phyloP scores from a whole-genome alignment of 2,113 vertebrate genomes.

The Verasper variegatus region DNA sequence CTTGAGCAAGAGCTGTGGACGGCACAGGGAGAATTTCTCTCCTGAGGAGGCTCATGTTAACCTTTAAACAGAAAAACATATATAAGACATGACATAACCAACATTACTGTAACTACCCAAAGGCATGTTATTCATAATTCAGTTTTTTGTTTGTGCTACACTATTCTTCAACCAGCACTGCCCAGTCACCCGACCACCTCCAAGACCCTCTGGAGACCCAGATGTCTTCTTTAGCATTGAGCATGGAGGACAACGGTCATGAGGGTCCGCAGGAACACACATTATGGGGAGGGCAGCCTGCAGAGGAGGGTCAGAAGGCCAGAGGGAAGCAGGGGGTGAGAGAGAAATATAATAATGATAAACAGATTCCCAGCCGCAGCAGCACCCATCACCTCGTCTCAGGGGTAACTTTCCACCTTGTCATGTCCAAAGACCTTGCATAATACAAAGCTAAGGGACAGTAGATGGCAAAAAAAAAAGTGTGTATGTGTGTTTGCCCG shows the following conservation, averaged over 20 bases:
- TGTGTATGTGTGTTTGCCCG: conserved; percentile 35
- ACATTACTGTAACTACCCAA: neutral
- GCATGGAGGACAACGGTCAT: conserved; percentile 59
- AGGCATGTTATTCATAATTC: conserved; percentile 22
- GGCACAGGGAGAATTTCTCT: neutral
- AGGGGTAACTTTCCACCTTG: conserved; percentile 73
- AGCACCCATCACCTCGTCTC: conserved; percentile 54
- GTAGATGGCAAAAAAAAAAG: conserved; percentile 3
- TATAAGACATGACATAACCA: neutral
- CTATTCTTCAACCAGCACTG: conserved; percentile 16
- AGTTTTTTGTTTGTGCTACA: neutral
- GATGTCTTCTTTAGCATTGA: conserved; percentile 39
- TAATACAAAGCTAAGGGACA: conserved; percentile 48
- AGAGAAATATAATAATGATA: conserved; percentile 69
- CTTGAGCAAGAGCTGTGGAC: neutral
- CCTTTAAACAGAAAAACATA: neutral
- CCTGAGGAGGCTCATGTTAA: neutral
- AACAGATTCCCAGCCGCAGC: conserved; percentile 53
- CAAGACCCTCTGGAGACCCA: conserved; percentile 43
- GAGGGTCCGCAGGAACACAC: conserved; percentile 40
- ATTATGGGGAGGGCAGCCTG: conserved; percentile 17
- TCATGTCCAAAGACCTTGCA: conserved; percentile 70
- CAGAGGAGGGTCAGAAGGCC: conserved; percentile 52
- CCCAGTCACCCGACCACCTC: conserved; percentile 33
- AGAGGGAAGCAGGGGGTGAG: conserved; percentile 57